Evolutionary conservation across 2,888 invertebrate species (phyloP), one percentile per base, ranked within the genome.

Genomic region (Malthinus flaveolus): DNA sequence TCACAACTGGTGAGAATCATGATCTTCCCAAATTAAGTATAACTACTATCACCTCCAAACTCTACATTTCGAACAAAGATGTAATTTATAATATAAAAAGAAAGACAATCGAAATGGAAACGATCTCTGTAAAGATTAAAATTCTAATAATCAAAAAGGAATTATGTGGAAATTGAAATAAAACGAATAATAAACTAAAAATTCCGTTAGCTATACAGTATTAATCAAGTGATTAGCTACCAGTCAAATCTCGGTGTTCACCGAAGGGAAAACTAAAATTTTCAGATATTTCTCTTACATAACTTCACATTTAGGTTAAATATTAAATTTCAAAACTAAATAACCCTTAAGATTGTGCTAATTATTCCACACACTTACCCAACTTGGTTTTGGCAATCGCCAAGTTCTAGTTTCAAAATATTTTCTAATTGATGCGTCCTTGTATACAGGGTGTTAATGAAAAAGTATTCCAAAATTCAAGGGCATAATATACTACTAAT

Each of bases 61-160:
- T 15, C 13, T 37, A 32, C 12, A 33, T 32, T 31, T 23, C 12
- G 13, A 12, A 36, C 36, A 35, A 52, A 36, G 45, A 46, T 31
- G 49, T 51, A 58, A 60, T 59, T 61, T 59, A 51, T 61, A 4
- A 4, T 35, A 4, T 35, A 11, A 13, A 4, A 53, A 61, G 64
- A 36, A 64, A 64, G 51, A 64, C 59, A 56, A 62, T 55, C 58
- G 61, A 49, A 58, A 64, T 59, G 58, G 64, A 58, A 54, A 50
- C 57, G 58, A 62, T 60, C 13, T 39, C 13, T 39, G 5, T 9
- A 12, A 9, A 39, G 13, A 39, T 39, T 15, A 39, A 15, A 15
- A 39, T 15, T 39, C 23, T 23, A 23, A 23, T 9, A 15, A n/a
- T 7, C 7, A n/a, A 39, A 39, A 39, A 39, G 39, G 12, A 15